phyloP scores from a whole-genome alignment of 2,797 vertebrate species.

The Serranus cabrilla region DNA sequence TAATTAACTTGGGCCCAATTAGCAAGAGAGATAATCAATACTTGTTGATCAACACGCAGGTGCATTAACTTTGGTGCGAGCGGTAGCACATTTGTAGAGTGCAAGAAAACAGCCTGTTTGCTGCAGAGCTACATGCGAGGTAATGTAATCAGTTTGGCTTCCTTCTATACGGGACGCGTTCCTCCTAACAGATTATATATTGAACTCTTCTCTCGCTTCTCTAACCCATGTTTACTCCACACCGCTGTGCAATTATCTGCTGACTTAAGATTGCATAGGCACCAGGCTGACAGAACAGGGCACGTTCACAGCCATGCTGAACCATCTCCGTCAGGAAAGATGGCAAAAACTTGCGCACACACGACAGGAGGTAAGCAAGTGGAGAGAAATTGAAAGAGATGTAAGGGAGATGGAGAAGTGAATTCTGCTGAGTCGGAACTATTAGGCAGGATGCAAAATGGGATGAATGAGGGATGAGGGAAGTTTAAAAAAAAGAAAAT shows the following conservation, averaged over 20 bases:
- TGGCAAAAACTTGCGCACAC: slow-evolving; percentile 10
- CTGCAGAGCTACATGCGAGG: slow-evolving; percentile 40
- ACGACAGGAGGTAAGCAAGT: slow-evolving; percentile 34
- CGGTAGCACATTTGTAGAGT: slow-evolving; percentile 51
- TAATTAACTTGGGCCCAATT: slow-evolving; percentile 86
- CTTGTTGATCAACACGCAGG: slow-evolving; percentile 78
- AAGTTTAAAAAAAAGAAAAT: slow-evolving; percentile 69
- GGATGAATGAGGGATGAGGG: slow-evolving; percentile 69
- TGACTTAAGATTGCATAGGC: slow-evolving; percentile 58
- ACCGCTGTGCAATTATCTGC: slow-evolving; percentile 69
- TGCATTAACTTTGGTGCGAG: slow-evolving; percentile 69
- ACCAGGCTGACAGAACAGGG: slow-evolving; percentile 46
- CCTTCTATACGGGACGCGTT: slow-evolving; percentile 52
- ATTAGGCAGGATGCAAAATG: slow-evolving; percentile 67
- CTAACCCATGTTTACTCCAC: slow-evolving; percentile 62
- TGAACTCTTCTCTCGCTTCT: slow-evolving; percentile 57
- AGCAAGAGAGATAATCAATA: slow-evolving; percentile 84
- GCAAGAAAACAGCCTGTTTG: slow-evolving; percentile 26
- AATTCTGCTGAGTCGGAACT: slow-evolving; percentile 69
- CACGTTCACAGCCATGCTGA: slow-evolving; percentile 32
- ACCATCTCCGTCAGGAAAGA: slow-evolving; percentile 39
- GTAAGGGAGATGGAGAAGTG: slow-evolving; percentile 50
- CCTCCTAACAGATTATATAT: slow-evolving; percentile 71
- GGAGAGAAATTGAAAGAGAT: slow-evolving; percentile 63
- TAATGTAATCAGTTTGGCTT: slow-evolving; percentile 63